Percentiles rank a stretch among this genome's conserved stretches.
phyloP scores from a whole-genome alignment of 2,888 invertebrate species.

The Drosophila merina region DNA sequence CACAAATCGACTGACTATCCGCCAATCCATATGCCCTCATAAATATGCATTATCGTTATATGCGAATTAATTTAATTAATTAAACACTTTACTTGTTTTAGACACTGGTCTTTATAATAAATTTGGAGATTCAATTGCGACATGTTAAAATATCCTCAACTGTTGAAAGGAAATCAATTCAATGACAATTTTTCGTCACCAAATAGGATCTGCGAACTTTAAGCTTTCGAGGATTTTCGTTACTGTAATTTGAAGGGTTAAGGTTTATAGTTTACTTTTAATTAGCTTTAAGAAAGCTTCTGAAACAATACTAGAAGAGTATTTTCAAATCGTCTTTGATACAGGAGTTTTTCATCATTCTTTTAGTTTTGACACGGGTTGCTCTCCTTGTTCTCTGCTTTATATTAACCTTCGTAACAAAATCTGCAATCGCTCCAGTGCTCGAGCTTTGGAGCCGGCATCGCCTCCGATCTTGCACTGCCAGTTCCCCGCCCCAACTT shows the following conservation, averaged over 20 bases:
- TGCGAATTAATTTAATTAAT: not conserved
- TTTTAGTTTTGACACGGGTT: constrained; percentile 52
- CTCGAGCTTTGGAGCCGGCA: constrained; percentile 41
- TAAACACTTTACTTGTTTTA: not conserved
- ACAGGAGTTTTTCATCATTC: constrained; percentile 8
- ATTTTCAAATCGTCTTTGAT: constrained; percentile 7
- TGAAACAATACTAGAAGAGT: constrained; percentile 10
- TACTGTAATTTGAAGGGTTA: too few relatives aligned
- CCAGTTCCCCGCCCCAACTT: constrained; percentile 28
- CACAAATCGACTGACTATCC: constrained; percentile 47
- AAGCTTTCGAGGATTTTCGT: too few relatives aligned
- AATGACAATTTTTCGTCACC: too few relatives aligned
- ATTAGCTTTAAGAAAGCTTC: not conserved
- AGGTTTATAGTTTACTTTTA: too few relatives aligned
- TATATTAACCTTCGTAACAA: constrained; percentile 54
- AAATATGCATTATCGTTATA: not conserved
- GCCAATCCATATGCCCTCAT: constrained; percentile 4
- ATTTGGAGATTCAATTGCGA: not conserved
- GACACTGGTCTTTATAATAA: not conserved
- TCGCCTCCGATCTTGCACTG: constrained; percentile 46
- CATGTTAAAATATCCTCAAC: too few relatives aligned
- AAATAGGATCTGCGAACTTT: too few relatives aligned
- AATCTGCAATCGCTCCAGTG: constrained; percentile 70
- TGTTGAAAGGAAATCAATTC: too few relatives aligned
- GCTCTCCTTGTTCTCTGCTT: constrained; percentile 53